phyloP scores from a whole-genome alignment of 2,888 invertebrate species.

The Limnephilus rhombicus region DNA sequence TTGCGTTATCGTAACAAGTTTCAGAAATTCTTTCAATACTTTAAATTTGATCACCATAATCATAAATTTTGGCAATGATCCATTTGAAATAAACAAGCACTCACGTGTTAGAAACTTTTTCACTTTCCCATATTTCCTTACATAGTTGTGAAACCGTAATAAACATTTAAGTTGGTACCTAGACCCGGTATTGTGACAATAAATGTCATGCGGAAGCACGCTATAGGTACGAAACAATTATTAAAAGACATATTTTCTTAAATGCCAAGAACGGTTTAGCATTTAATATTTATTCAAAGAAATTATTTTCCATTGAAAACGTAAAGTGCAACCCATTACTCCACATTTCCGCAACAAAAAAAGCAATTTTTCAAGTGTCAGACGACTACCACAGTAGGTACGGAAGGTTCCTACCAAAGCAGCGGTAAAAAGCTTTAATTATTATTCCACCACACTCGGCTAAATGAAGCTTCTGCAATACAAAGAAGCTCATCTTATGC shows the following conservation, averaged over 20 bases:
- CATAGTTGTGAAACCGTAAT: background rate
- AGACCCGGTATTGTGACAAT: background rate
- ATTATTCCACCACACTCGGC: constrained; percentile 23
- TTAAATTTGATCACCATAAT: background rate
- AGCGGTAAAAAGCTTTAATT: constrained; percentile 37
- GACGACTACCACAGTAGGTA: constrained; percentile 7
- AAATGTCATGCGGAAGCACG: background rate
- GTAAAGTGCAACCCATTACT: constrained; percentile 22
- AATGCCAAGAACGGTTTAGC: constrained; percentile 25
- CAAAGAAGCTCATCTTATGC: background rate
- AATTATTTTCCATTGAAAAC: constrained; percentile 12
- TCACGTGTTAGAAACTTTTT: background rate
- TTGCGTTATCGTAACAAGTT: background rate
- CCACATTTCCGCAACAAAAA: constrained; percentile 12
- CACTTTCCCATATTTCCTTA: background rate
- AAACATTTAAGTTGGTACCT: background rate
- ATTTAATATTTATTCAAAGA: constrained; percentile 19
- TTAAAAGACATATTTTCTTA: constrained; percentile 7
- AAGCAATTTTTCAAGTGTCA: constrained; percentile 51
- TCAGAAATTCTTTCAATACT: background rate
- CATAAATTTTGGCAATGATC: background rate
- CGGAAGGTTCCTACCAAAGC: background rate
- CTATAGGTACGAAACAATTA: background rate
- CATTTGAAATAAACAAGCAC: background rate
- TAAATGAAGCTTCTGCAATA: constrained; percentile 3